A percentile compares a stretch with the other conserved stretches of the same genome.
These are phyloP conservation scores for Falco columbarius DNA, from an alignment of 2,797 vertebrate genomes.

Conservation along the genomic window DNA sequence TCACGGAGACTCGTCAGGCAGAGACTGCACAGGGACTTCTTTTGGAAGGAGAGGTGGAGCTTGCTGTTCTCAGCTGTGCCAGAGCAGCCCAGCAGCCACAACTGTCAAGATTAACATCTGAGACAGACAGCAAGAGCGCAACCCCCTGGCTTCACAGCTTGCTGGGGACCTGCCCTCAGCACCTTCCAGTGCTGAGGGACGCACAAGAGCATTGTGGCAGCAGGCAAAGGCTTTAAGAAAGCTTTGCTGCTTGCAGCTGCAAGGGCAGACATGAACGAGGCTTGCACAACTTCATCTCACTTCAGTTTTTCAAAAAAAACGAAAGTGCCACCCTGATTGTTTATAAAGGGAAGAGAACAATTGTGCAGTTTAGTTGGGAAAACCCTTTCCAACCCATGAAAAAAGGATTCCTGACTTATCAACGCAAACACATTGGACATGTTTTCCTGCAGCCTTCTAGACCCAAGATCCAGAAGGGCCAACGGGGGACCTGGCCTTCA, in stretches of 20 bases:
- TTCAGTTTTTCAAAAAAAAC: neutral
- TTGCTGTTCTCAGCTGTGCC: neutral
- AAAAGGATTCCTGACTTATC: neutral
- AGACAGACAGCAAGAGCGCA: neutral
- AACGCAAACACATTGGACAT: accelerated
- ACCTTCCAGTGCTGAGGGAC: neutral
- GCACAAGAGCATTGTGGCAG: accelerated
- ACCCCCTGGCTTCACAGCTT: neutral
- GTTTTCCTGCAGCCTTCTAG: neutral
- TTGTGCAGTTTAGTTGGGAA: neutral
- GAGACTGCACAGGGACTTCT: neutral
- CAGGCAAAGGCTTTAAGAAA: neutral
- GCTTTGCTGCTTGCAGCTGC: neutral
- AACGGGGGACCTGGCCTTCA: neutral
- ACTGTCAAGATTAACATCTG: neutral
- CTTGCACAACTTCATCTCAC: neutral
- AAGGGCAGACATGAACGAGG: neutral
- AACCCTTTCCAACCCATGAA: neutral
- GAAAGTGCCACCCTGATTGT: neutral
- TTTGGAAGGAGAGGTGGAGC: neutral
- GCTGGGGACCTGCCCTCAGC: neutral
- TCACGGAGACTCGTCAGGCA: neutral
- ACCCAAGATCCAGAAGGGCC: neutral
- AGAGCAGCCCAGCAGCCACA: neutral
- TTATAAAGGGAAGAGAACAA: neutral